A percentile compares a stretch with the other conserved stretches of the same genome.
These are phyloP conservation scores for Anser cygnoides DNA, from an alignment of 2,113 vertebrate species.

Conservation along the genomic window DNA sequence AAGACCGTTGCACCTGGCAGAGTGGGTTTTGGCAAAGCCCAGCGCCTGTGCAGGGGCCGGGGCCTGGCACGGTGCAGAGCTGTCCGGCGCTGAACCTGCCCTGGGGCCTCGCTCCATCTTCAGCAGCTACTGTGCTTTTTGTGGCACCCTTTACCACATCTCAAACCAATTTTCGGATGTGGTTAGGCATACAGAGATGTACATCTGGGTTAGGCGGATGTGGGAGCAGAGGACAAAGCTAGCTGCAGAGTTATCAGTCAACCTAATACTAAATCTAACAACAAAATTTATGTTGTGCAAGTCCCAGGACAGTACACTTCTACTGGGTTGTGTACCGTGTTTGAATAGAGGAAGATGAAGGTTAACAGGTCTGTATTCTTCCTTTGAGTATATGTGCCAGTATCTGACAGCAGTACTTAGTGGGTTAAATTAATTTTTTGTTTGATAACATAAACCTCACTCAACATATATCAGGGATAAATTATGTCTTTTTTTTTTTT, in stretches of 20 bases:
- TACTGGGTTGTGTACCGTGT: neutral
- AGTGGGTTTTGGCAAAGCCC: neutral
- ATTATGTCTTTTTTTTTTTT: neutral
- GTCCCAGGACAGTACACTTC: neutral
- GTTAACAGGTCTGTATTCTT: neutral
- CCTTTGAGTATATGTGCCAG: neutral
- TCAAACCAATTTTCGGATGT: neutral
- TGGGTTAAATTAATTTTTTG: neutral
- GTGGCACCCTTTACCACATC: rapidly evolving
- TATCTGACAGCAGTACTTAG: neutral
- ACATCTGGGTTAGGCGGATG: neutral
- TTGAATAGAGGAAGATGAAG: neutral
- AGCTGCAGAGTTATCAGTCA: neutral
- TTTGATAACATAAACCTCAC: neutral
- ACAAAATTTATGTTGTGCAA: neutral
- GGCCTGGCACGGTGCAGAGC: neutral
- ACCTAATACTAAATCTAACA: neutral
- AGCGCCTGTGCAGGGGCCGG: rapidly evolving
- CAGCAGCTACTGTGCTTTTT: rapidly evolving
- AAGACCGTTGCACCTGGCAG: neutral
- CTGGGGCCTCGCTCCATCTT: neutral
- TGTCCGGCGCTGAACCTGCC: neutral
- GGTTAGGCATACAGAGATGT: neutral
- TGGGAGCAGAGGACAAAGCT: neutral
- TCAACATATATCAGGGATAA: neutral